Evolutionary conservation across 1,140 invertebrate genomes (phyloP), one percentile per base, ranked within the genome.

Genomic region (Agraylea sexmaculata): DNA sequence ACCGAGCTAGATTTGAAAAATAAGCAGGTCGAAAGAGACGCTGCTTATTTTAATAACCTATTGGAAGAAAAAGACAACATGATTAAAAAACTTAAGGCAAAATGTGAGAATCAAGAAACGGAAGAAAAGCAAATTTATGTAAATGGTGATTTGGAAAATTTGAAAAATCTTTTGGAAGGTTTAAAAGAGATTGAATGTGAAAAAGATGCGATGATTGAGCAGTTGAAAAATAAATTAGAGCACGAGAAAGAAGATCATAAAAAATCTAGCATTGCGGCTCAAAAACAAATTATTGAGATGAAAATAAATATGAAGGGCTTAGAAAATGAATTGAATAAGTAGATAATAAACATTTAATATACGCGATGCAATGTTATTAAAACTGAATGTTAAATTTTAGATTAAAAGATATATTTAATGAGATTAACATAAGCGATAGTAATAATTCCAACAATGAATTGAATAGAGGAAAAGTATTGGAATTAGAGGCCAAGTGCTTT

Each of bases 401-500:
- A 17, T 42, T 50, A n/a, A 50, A 47, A 40, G 38, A 43, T 23
- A 20, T 47, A 15, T 30, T 50, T 31, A 44, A 25, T 18, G 36
- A 35, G n/a, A 37, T 38, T 15, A 37, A 37, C 20, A 51, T 50
- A 18, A 39, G 45, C 18, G 59, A 60, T 36, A 46, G 49, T 29
- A 31, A 55, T 20, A 60, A 58, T 45, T 54, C 53, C 36, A 37
- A 49, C 8, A 48, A 53, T 18, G 54, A 41, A 44, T 64, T 64
- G 52, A 60, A 60, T 47, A 51, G 51, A 16, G 39, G 47, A 15
- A 64, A 60, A 51, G 59, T 61, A 35, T 46, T 55, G n/a, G 53
- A 62, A 37, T 50, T 65, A 27, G 62, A 68, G 52, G 56, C 62
- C 16, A 58, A 57, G 36, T 60, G 57, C 49, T 68, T 68, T 45